These are phyloP conservation scores for Anthoscopus minutus DNA, from an alignment of 2,113 vertebrate species.

Conservation along the genomic window DNA sequence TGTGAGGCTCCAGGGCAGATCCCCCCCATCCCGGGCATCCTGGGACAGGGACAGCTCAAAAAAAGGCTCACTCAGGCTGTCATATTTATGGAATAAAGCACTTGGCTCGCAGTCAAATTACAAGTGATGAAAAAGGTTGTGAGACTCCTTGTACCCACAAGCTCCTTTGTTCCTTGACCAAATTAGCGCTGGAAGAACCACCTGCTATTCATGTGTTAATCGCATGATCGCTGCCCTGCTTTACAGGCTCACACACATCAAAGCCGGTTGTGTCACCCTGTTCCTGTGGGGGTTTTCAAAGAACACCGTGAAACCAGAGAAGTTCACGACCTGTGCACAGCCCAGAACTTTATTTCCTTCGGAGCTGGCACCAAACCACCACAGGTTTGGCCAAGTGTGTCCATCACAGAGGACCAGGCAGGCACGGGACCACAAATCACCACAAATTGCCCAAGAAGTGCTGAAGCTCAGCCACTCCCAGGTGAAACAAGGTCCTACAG, in stretches of 20 bases:
- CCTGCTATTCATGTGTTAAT: constrained; percentile 46
- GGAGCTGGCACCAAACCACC: not conserved
- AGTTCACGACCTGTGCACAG: not conserved
- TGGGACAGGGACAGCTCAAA: not conserved
- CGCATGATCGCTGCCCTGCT: not conserved
- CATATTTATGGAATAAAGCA: not conserved
- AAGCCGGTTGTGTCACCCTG: not conserved
- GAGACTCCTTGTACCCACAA: constrained; percentile 13
- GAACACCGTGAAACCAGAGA: not conserved
- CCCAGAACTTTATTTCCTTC: not conserved
- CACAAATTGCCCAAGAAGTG: not conserved
- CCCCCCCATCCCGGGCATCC: not conserved
- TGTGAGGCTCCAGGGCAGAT: not conserved
- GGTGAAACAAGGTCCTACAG: not conserved
- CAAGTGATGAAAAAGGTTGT: not conserved
- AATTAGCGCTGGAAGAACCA: not conserved
- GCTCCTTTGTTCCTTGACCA: not conserved
- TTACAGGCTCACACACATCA: not conserved
- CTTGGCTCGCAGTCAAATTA: not conserved
- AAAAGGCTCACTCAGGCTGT: not conserved
- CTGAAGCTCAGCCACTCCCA: not conserved
- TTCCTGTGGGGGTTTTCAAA: not conserved
- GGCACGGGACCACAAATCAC: not conserved
- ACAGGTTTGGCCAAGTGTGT: not conserved
- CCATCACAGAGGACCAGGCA: not conserved